Evolutionary conservation across 35 echinoderm and acorn worm genomes (phyloP), one percentile per base, ranked within the genome.

Genomic region (Patiria miniata): DNA sequence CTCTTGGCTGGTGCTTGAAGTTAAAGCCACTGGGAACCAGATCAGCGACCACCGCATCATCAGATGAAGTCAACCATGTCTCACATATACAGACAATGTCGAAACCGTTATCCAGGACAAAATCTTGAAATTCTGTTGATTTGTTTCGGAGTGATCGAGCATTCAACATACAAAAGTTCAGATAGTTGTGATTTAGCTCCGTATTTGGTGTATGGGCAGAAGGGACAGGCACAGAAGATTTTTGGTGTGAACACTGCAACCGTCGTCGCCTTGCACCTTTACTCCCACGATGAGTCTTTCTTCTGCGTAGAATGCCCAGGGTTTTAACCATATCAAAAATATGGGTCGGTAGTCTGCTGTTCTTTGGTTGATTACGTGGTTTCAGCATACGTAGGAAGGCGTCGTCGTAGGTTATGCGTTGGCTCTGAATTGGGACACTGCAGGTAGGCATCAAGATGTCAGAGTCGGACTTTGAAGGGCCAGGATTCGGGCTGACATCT

Each of bases 61-160:
- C 81, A 10, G 30, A 58, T 61, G 52, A 30, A 81, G 79, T 1
- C 42, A 57, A 36, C 82, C 82, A 84, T 84, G 82, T 84, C 37
- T 84, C 82, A n/a, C 26, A 56, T 29, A 84, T 84, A 39, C 47
- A 51, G 36, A 59, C 51, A 30, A 84, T 60, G 60, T 84, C 52
- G 60, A 60, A 84, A 36, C 57, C 37, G n/a, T 84, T 84, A 55
- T 84, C 82, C 1, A 3, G 33, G 39, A 84, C 82, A 84, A 54
- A 84, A 14, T 84, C n/a, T n/a, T n/a, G n/a, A n/a, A n/a, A n/a
- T n/a, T n/a, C n/a, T n/a, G n/a, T n/a, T n/a, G n/a, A n/a, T n/a
- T n/a, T n/a, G n/a, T n/a, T n/a, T n/a, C n/a, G n/a, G n/a, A n/a
- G n/a, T n/a, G n/a, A n/a, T n/a, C 82, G 51, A 7, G 82, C 82